Evolutionary conservation across 2,888 invertebrate species (phyloP).

Genomic region (Pterobdella sp.): DNA sequence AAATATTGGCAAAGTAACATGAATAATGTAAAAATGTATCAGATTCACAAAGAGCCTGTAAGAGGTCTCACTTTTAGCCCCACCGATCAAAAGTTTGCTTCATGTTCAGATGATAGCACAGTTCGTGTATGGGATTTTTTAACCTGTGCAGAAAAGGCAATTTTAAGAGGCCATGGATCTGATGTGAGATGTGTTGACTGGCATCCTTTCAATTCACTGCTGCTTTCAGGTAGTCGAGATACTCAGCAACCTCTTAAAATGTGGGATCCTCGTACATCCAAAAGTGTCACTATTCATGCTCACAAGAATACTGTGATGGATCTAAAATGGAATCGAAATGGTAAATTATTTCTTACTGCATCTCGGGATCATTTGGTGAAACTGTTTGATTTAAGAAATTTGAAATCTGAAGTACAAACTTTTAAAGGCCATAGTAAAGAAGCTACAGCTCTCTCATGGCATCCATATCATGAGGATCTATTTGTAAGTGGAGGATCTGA

Average conservation of each 20-base stretch:
- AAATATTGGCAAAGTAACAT: constrained; percentile 99
- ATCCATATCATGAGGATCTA: constrained; percentile 90
- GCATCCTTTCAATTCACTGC: constrained; percentile 94
- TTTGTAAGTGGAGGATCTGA: constrained; percentile 98
- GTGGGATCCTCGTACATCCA: constrained; percentile 96
- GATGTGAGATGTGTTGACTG: constrained; percentile 99
- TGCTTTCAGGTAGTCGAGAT: constrained; percentile 97
- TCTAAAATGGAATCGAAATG: constrained; percentile 96
- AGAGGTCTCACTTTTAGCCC: constrained; percentile 99
- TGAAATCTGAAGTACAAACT: constrained; percentile 87
- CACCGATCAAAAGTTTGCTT: constrained; percentile 93
- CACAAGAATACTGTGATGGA: constrained; percentile 99
- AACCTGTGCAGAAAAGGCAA: constrained; percentile 81
- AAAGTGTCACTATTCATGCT: constrained; percentile 89
- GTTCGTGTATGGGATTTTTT: constrained; percentile 97
- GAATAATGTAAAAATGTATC: constrained; percentile 99
- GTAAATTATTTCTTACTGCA: constrained; percentile 97
- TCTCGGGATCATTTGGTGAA: constrained; percentile 93
- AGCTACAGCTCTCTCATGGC: constrained; percentile 79
- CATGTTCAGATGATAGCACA: constrained; percentile 98
- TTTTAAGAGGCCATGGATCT: constrained; percentile 78
- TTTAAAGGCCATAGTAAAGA: constrained; percentile 99
- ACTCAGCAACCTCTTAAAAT: constrained; percentile 98
- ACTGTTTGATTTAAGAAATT: constrained; percentile 89
- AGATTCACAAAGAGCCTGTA: constrained; percentile 98